These are phyloP conservation scores for Todus mexicanus DNA, from an alignment of 2,797 vertebrate genomes.

Conservation along the genomic window DNA sequence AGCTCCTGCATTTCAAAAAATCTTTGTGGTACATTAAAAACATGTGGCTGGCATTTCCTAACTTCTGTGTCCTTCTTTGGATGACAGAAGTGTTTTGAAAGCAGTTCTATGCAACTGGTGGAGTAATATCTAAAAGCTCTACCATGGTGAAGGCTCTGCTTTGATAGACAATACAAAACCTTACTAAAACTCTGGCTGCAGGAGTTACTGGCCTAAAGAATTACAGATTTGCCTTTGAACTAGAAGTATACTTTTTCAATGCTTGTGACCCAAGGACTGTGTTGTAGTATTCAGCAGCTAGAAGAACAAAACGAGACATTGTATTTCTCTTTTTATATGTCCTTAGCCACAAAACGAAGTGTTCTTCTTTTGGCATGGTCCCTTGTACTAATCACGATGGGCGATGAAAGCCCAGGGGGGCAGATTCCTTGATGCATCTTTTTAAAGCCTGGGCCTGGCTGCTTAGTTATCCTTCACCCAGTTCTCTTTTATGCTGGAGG, in stretches of 20 bases:
- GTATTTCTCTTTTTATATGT: neutral
- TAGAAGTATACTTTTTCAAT: neutral
- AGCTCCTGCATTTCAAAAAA: neutral
- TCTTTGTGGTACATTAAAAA: neutral
- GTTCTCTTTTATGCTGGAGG: neutral
- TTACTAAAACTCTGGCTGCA: neutral
- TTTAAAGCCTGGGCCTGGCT: neutral
- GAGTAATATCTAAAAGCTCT: neutral
- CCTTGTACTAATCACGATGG: neutral
- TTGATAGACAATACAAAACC: neutral
- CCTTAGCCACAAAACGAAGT: neutral
- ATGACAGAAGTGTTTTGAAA: neutral
- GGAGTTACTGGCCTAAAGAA: neutral
- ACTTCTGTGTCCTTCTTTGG: neutral
- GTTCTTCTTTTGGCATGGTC: neutral
- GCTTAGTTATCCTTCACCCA: neutral
- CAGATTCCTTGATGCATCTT: neutral
- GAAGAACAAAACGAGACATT: neutral
- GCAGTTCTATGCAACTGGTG: neutral
- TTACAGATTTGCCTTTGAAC: neutral
- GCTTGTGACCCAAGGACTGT: neutral
- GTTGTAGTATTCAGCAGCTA: neutral
- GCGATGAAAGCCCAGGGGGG: neutral
- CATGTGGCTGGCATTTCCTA: neutral
- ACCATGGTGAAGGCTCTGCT: neutral